Percentiles rank a stretch among this genome's conserved stretches.
Evolutionary conservation across 2,113 vertebrate genomes (phyloP).

Genomic region (Cercopithecus mona): DNA sequence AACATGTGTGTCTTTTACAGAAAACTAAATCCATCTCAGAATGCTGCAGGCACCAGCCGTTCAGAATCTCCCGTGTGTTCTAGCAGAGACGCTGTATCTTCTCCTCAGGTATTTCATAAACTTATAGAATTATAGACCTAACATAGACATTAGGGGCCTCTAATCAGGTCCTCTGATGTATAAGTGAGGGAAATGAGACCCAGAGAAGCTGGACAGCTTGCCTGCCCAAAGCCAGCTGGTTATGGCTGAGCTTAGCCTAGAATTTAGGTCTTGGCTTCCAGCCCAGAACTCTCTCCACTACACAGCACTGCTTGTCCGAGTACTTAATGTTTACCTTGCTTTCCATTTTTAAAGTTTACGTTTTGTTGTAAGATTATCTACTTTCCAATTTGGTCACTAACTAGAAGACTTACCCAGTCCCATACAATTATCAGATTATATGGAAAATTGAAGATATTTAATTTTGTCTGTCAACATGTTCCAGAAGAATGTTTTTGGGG

Average conservation of each 20-base stretch:
- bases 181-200: neutral
- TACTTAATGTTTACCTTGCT: neutral
- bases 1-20: slow-evolving; percentile 81
- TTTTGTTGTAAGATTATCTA: slow-evolving; percentile 1
- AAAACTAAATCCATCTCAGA: slow-evolving; percentile 82
- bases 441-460: slow-evolving; percentile 43
- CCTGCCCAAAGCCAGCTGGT: neutral
- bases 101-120: slow-evolving; percentile 83
- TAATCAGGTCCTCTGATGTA: neutral
- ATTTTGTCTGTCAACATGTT: slow-evolving; percentile 20
- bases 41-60: slow-evolving; percentile 76
- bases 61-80: slow-evolving; percentile 71
- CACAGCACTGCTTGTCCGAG: neutral
- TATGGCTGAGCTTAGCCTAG: neutral
- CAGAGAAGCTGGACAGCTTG: neutral
- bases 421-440: neutral
- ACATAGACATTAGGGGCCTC: neutral
- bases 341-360: slow-evolving; percentile 10
- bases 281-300: neutral
- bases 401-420: neutral
- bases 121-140: neutral
- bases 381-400: slow-evolving; percentile 41
- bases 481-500: slow-evolving; percentile 4
- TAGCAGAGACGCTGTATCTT: slow-evolving; percentile 68
- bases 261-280: neutral